These are phyloP conservation scores for Hymenochirus boettgeri DNA, from an alignment of 2,113 vertebrate species.

Conservation along the genomic window DNA sequence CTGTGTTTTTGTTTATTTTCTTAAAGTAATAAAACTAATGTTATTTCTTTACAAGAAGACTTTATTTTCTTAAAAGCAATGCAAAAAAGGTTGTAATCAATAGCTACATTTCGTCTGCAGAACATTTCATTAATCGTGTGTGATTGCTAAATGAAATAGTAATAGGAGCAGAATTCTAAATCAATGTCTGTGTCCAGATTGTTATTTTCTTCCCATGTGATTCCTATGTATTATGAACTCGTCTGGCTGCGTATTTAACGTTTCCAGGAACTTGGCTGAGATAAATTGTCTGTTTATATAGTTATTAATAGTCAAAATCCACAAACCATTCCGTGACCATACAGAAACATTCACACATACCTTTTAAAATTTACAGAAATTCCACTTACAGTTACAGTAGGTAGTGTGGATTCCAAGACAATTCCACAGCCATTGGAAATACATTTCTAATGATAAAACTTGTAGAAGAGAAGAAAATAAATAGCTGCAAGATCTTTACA, in stretches of 20 bases:
- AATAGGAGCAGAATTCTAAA: conserved; percentile 8
- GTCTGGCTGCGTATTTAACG: not conserved
- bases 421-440: no score
- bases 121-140: conserved; percentile 12
- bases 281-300: conserved; percentile 17
- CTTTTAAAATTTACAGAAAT: no score
- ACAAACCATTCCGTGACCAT: no score
- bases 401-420: no score
- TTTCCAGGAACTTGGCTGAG: not conserved
- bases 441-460: no score
- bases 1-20: no score
- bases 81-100: conserved; percentile 11
- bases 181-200: conserved; percentile 17
- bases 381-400: no score
- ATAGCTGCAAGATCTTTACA: no score
- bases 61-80: not conserved
- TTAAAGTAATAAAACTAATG: not conserved
- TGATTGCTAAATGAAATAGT: conserved; percentile 12
- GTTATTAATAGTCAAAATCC: not conserved
- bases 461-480: no score
- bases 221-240: conserved; percentile 6
- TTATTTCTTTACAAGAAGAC: conserved; percentile 2
- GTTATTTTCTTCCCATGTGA: not conserved
- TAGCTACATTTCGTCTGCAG: conserved; percentile 10
- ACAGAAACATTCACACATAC: no score